These are phyloP conservation scores for Pseudopleuronectes americanus DNA, from an alignment of 2,797 vertebrate species.

Conservation along the genomic window DNA sequence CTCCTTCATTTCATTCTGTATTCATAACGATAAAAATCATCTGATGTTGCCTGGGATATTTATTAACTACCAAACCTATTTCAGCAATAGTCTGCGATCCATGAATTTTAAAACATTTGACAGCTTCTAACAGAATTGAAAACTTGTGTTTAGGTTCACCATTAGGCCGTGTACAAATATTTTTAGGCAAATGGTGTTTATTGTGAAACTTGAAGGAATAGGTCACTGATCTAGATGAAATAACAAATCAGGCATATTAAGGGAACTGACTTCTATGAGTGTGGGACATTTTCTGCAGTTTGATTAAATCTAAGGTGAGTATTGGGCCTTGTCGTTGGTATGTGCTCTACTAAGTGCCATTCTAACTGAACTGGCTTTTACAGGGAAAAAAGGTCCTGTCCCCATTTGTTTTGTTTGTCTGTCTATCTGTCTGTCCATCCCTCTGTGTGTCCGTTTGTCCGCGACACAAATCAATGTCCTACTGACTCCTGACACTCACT, in stretches of 20 bases:
- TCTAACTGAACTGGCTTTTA: slow-evolving; percentile 23
- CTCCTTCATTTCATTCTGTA: neutral
- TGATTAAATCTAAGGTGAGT: too few species aligned
- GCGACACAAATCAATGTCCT: slow-evolving; percentile 37
- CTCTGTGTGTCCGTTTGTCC: slow-evolving; percentile 10
- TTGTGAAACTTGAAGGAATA: too few species aligned
- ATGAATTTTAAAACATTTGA: neutral
- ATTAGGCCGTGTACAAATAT: neutral
- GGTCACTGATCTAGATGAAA: too few species aligned
- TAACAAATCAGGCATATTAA: slow-evolving; percentile 6
- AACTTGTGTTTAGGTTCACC: neutral
- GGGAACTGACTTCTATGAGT: too few species aligned
- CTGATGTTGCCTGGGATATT: too few species aligned
- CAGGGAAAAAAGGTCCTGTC: slow-evolving; percentile 17
- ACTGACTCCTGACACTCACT: slow-evolving; percentile 55
- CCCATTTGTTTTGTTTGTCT: neutral
- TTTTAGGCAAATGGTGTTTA: neutral
- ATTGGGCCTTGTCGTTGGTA: too few species aligned
- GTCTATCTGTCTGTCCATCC: slow-evolving; percentile 8
- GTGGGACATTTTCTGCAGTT: neutral
- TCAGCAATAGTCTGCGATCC: too few species aligned
- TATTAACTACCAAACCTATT: neutral
- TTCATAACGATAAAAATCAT: neutral
- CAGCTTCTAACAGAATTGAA: neutral
- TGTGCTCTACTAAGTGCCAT: neutral